Conservation (phyloP, 2,888 invertebrate genomes). For the Lapara coniferarum region DNA sequence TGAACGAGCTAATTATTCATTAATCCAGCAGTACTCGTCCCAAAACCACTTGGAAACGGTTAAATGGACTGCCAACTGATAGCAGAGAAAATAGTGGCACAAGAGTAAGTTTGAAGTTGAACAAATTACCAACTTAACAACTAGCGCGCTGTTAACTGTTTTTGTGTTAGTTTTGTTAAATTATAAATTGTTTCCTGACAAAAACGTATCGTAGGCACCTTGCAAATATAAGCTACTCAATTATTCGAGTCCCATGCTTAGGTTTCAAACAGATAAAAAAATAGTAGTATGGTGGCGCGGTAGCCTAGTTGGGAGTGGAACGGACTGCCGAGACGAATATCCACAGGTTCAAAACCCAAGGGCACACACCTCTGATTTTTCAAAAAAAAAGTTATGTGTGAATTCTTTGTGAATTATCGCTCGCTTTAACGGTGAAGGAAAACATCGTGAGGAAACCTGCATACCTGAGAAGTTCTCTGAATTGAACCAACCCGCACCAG, state of each 20-base stretch:
- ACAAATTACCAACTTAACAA: conserved; percentile 23
- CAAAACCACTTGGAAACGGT: conserved; percentile 21
- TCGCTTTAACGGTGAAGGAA: too few relatives aligned
- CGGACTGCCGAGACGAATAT: too few relatives aligned
- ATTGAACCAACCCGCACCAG: too few relatives aligned
- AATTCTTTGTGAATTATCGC: too few relatives aligned
- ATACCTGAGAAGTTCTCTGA: too few relatives aligned
- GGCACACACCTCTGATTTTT: too few relatives aligned
- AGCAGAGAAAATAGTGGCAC: conserved; percentile 20
- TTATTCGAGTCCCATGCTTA: not conserved
- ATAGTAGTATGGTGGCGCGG: too few relatives aligned
- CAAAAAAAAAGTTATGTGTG: too few relatives aligned
- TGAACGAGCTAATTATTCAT: conserved; percentile 22
- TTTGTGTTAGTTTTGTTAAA: conserved; percentile 13
- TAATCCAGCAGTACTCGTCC: not conserved
- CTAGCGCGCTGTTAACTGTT: not conserved
- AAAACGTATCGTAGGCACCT: conserved; percentile 4
- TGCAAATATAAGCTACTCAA: not conserved
- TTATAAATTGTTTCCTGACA: conserved; percentile 2
- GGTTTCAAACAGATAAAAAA: too few relatives aligned
- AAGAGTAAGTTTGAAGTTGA: conserved; percentile 20
- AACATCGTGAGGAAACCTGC: too few relatives aligned
- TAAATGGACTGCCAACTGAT: conserved; percentile 27
- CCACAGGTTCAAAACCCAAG: too few relatives aligned
- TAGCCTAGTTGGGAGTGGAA: too few relatives aligned